Evolutionary conservation across 2,888 invertebrate genomes (phyloP).

Genomic region (Drosophila hamatofila): DNA sequence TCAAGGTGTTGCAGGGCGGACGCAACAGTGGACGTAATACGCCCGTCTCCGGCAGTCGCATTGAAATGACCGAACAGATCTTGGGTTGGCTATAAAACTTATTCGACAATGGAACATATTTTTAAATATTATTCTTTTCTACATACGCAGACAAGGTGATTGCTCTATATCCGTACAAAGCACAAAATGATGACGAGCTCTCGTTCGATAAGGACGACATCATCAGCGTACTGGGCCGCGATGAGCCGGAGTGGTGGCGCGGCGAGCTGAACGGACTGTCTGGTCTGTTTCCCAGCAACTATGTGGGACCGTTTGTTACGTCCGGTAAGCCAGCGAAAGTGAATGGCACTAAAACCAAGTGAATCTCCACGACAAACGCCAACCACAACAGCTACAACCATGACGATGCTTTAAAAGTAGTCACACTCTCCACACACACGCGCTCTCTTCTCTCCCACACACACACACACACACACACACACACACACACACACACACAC

Average conservation of each 20-base stretch:
- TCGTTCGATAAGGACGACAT: slow-evolving; percentile 96
- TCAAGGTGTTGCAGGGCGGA: slow-evolving; percentile 91
- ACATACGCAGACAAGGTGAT: slow-evolving; percentile 91
- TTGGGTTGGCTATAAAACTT: slow-evolving; percentile 73
- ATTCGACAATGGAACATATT: not conserved
- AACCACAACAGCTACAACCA: slow-evolving; percentile 36
- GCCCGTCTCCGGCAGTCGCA: slow-evolving; percentile 89
- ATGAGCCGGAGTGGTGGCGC: slow-evolving; percentile 99
- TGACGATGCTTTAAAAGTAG: slow-evolving; percentile 54
- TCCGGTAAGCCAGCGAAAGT: slow-evolving; percentile 84
- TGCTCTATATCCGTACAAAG: slow-evolving; percentile 96
- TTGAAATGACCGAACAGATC: slow-evolving; percentile 87
- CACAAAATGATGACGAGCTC: slow-evolving; percentile 97
- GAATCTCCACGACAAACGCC: slow-evolving; percentile 55
- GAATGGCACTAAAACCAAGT: slow-evolving; percentile 80
- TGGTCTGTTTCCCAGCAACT: slow-evolving; percentile 98
- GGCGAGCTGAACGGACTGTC: slow-evolving; percentile 95
- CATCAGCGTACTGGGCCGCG: slow-evolving; percentile 94
- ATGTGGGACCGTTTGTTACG: slow-evolving; percentile 90
- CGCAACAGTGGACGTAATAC: slow-evolving; percentile 90
- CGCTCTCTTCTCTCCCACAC: slow-evolving; percentile 24
- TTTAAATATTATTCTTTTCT: not conserved
- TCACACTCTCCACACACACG: slow-evolving; percentile 18
- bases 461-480: slow-evolving; percentile 55
- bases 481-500: slow-evolving; percentile 56